A percentile compares a stretch with the other conserved stretches of the same genome.
Conservation (phyloP, 2,113 vertebrate genomes). For the Corydoras sp. region DNA sequence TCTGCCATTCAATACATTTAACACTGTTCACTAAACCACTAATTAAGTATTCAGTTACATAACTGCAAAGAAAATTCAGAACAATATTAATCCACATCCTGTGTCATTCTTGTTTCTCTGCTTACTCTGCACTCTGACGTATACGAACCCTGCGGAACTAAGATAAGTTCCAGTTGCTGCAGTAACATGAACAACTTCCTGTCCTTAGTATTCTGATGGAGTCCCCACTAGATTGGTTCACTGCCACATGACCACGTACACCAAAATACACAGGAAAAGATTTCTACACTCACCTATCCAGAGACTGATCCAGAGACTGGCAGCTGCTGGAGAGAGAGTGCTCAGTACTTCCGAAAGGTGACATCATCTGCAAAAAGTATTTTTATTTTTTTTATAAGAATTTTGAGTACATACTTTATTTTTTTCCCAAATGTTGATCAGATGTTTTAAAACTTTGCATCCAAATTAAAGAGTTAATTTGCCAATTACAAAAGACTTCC, state of each 20-base stretch:
- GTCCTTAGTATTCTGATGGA: slow-evolving; percentile 47
- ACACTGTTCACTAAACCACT: no score
- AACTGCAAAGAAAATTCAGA: not conserved
- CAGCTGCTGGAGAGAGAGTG: slow-evolving; percentile 83
- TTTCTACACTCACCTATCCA: slow-evolving; percentile 75
- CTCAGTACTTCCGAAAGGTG: slow-evolving; percentile 79
- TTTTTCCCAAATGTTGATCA: no score
- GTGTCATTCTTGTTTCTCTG: slow-evolving; percentile 22
- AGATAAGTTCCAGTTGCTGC: not conserved
- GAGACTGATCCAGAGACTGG: slow-evolving; percentile 82
- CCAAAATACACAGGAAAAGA: not conserved
- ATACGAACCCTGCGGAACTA: no score
- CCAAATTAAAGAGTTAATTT: no score
- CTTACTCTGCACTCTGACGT: not conserved
- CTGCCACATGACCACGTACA: not conserved
- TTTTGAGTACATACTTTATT: no score
- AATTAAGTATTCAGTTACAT: not conserved
- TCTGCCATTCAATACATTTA: no score
- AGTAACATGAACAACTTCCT: slow-evolving; percentile 50
- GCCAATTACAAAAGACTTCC: no score
- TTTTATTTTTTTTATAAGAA: no score
- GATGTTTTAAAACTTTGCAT: no score
- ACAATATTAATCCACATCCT: not conserved
- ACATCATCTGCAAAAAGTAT: slow-evolving; percentile 71
- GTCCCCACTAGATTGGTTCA: slow-evolving; percentile 30